Evolutionary conservation across 1,140 invertebrate species (phyloP).

Genomic region (Olivierus martensii): DNA sequence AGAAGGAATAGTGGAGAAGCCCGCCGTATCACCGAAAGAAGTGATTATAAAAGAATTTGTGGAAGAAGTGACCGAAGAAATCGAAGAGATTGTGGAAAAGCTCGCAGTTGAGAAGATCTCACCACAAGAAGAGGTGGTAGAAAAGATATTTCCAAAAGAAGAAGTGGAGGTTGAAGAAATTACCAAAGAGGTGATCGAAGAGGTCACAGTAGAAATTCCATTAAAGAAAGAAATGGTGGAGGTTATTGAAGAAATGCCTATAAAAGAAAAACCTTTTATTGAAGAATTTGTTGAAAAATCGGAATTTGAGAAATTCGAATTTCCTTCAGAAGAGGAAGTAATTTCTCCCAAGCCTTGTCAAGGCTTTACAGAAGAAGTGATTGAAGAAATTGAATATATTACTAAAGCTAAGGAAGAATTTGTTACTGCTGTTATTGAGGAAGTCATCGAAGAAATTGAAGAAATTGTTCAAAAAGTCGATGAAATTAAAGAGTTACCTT

Average conservation of each 20-base stretch:
- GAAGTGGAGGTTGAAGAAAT: constrained; percentile 3
- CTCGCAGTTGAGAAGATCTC: too few relatives aligned
- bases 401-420: not conserved
- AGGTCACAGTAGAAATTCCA: too few relatives aligned
- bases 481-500: not conserved
- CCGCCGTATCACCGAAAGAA: not conserved
- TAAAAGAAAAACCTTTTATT: too few relatives aligned
- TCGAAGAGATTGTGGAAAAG: not conserved
- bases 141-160: not conserved
- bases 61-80: not conserved
- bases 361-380: not conserved
- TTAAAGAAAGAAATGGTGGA: too few relatives aligned
- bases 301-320: too few relatives aligned
- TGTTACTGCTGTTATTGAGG: not conserved
- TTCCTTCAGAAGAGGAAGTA: too few relatives aligned
- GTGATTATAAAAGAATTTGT: not conserved
- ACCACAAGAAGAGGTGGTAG: not conserved
- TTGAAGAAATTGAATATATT: not conserved
- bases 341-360: too few relatives aligned
- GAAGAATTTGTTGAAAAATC: too few relatives aligned
- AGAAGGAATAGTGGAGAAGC: not conserved
- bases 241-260: too few relatives aligned
- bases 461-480: not conserved
- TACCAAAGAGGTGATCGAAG: not conserved
- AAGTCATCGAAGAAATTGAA: not conserved